Evolutionary conservation across 1,140 invertebrate species (phyloP), one percentile per base, ranked within the genome.

Genomic region (Sitobion miscanthi): DNA sequence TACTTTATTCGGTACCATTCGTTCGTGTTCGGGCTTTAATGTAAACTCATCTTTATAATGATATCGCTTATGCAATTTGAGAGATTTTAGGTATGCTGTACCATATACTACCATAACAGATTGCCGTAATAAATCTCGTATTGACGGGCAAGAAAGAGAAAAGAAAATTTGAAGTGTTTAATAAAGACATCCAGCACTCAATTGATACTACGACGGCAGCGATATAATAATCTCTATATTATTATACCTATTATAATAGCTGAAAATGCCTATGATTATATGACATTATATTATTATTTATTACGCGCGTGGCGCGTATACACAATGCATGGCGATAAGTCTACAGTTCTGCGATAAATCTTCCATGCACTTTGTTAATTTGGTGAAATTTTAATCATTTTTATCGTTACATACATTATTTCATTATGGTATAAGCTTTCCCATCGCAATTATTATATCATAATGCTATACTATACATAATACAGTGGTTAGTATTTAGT

Each of bases 401-500:
- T 52, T 52, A 49, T 87, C 14, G 45, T 86, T 86, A 42, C 47
- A 86, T 30, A 45, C 14, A n/a, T 87, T 87, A 25, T 35, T 25
- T 47, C 5, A 86, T 86, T 47, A 54, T 89, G 17, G n/a, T 88
- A 9, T 54, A 88, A 90, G 88, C 88, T 90, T 90, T 90, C 88
- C 35, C 52, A 20, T 38, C 35, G 9, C 25, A n/a, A 52, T 77
- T 17, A 11, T 77, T 77, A 77, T 77, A n/a, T 77, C 62, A n/a
- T 77, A 62, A 14, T 11, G 14, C 14, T n/a, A n/a, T 17, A 77
- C 62, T 17, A 20, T 77, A n/a, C 62, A 77, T 38, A 54, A 57
- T 62, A 57, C 35, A 23, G 30, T 52, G 21, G 52, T 90, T 69
- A 69, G 89, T 90, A 90, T 90, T 45, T 38, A 38, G 35, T 83